Evolutionary conservation across 2,797 vertebrate genomes (phyloP).

Genomic region (Arremon aurantiirostris): DNA sequence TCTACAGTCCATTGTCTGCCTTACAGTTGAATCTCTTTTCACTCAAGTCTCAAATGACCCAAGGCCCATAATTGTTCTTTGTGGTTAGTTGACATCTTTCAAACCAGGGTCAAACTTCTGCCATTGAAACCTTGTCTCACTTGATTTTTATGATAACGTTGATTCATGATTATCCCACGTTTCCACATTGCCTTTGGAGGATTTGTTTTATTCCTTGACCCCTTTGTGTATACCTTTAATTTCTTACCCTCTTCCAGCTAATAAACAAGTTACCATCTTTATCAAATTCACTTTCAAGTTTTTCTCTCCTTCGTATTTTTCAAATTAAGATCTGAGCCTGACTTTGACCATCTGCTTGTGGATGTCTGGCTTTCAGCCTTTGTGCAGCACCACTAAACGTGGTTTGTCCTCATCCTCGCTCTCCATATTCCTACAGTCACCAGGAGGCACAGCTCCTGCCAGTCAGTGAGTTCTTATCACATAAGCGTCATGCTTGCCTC

Average conservation of each 20-base stretch:
- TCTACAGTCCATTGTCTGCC: not conserved
- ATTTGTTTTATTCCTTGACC: not conserved
- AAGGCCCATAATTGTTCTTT: not conserved
- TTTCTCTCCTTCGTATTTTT: not conserved
- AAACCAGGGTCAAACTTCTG: not conserved
- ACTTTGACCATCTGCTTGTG: not conserved
- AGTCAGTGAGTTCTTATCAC: not conserved
- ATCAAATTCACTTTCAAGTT: not conserved
- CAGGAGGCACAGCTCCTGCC: not conserved
- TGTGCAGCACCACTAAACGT: not conserved
- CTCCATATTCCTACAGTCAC: not conserved
- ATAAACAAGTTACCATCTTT: not conserved
- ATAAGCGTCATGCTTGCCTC: not conserved
- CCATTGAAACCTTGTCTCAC: not conserved
- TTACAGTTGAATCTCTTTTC: not conserved
- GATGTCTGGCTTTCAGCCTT: not conserved
- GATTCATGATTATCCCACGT: not conserved
- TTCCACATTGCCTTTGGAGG: not conserved
- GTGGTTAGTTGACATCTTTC: not conserved
- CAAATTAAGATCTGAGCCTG: not conserved
- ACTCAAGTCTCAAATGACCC: not conserved
- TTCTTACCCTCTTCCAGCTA: not conserved
- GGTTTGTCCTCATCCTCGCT: accelerated
- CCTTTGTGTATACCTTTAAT: not conserved
- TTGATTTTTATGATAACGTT: not conserved